Evolutionary conservation across 2,888 invertebrate species (phyloP).

Genomic region (Leucoma salicis): DNA sequence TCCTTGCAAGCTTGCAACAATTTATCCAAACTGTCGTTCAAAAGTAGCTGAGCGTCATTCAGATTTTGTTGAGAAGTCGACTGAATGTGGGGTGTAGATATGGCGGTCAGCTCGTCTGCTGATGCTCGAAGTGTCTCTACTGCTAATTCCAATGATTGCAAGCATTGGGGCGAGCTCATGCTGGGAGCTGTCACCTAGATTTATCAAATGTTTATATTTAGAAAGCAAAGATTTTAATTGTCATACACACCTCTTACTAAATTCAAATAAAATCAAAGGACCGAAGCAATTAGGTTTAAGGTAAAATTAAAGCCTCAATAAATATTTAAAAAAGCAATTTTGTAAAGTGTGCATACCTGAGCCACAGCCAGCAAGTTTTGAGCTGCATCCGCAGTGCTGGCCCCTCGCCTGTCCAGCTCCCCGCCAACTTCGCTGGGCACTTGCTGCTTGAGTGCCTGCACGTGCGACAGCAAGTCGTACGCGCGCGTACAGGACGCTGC

Average conservation of each 20-base stretch:
- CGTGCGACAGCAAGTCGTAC: slow-evolving; percentile 30
- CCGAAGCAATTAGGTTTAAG: too few species aligned
- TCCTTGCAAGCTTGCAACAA: slow-evolving; percentile 15
- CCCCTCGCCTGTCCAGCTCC: slow-evolving; percentile 37
- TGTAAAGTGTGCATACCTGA: too few species aligned
- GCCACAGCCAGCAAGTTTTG: slow-evolving; percentile 37
- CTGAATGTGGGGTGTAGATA: slow-evolving; percentile 15
- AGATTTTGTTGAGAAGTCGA: slow-evolving; percentile 17
- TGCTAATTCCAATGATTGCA: slow-evolving; percentile 19
- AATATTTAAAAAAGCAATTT: too few species aligned
- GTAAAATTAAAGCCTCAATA: too few species aligned
- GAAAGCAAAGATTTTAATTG: too few species aligned
- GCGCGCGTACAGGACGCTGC: not conserved
- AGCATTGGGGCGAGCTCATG: slow-evolving; percentile 35
- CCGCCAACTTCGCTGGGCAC: slow-evolving; percentile 29
- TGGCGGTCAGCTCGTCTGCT: slow-evolving; percentile 26
- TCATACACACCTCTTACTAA: not conserved
- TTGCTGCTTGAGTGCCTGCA: slow-evolving; percentile 28
- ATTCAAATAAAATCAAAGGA: too few species aligned
- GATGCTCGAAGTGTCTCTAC: slow-evolving; percentile 16
- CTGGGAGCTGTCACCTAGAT: slow-evolving; percentile 40
- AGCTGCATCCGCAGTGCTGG: slow-evolving; percentile 35
- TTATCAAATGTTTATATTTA: not conserved
- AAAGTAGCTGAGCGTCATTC: not conserved
- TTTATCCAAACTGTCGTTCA: slow-evolving; percentile 18